A percentile compares a stretch with the other conserved stretches of the same genome.
phyloP scores from a whole-genome alignment of 2,888 invertebrate genomes.

The Andricus curvator region DNA sequence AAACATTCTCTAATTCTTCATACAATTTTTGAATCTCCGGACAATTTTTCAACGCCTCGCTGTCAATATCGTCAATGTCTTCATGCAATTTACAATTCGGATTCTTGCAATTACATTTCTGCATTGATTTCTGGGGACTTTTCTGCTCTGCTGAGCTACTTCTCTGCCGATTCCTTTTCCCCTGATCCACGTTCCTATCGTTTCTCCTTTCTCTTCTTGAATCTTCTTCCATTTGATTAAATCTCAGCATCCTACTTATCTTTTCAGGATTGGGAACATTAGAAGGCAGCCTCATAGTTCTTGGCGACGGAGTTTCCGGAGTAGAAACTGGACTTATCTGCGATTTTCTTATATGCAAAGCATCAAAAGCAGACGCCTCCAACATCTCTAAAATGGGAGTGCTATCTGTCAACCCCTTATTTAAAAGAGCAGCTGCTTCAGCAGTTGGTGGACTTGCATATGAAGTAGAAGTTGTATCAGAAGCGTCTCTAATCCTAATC shows the following conservation, averaged over 20 bases:
- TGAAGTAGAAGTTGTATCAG: conserved; percentile 73
- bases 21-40: conserved; percentile 76
- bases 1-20: conserved; percentile 80
- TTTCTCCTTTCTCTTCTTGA: not conserved
- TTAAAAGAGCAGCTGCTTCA: conserved; percentile 55
- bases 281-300: conserved; percentile 71
- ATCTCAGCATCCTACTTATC: conserved; percentile 61
- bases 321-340: conserved; percentile 74
- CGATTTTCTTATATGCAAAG: conserved; percentile 52
- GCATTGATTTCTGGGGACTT: not conserved
- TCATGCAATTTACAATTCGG: conserved; percentile 67
- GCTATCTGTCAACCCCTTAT: conserved; percentile 54
- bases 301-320: conserved; percentile 74
- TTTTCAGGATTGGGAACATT: conserved; percentile 65
- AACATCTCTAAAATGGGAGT: conserved; percentile 72
- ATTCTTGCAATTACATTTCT: conserved; percentile 67
- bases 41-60: conserved; percentile 60
- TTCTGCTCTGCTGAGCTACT: not conserved
- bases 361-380: conserved; percentile 66
- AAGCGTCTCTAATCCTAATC: conserved; percentile 64
- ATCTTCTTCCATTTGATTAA: conserved; percentile 10
- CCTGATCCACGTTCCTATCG: not conserved
- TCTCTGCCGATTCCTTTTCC: not conserved
- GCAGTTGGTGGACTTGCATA: conserved; percentile 71
- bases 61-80: conserved; percentile 57